phyloP scores from a whole-genome alignment of 2,113 vertebrate genomes.

The Odontophorus gujanensis region DNA sequence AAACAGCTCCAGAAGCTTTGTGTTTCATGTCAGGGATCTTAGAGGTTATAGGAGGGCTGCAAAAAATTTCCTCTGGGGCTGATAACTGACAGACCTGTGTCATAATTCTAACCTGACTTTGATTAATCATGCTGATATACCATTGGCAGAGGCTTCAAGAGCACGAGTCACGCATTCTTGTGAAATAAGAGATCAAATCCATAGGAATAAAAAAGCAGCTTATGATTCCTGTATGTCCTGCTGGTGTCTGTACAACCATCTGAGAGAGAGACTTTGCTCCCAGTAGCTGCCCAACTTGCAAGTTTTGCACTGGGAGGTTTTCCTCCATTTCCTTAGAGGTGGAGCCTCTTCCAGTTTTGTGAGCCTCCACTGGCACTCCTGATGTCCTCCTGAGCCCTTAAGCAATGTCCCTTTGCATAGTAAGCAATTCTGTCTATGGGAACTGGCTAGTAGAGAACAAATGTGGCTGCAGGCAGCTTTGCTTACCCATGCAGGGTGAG shows the following conservation, averaged over 20 bases:
- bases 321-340: neutral
- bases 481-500: neutral
- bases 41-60: conserved; percentile 16
- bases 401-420: neutral
- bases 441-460: neutral
- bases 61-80: conserved; percentile 43
- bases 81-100: conserved; percentile 15
- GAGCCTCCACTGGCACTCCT: neutral
- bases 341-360: neutral
- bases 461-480: neutral
- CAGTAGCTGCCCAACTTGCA: neutral
- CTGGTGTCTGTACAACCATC: neutral
- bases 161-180: fast-evolving
- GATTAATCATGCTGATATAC: conserved; percentile 45
- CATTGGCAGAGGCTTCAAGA: neutral
- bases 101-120: neutral
- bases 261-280: neutral
- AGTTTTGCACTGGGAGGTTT: neutral
- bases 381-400: neutral
- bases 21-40: conserved; percentile 28
- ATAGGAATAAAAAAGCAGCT: neutral
- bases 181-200: neutral
- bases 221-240: neutral
- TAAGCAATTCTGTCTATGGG: conserved; percentile 7
- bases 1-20: conserved; percentile 11